Conservation (phyloP, 2,113 vertebrate genomes). For the Albula goreensis region DNA sequence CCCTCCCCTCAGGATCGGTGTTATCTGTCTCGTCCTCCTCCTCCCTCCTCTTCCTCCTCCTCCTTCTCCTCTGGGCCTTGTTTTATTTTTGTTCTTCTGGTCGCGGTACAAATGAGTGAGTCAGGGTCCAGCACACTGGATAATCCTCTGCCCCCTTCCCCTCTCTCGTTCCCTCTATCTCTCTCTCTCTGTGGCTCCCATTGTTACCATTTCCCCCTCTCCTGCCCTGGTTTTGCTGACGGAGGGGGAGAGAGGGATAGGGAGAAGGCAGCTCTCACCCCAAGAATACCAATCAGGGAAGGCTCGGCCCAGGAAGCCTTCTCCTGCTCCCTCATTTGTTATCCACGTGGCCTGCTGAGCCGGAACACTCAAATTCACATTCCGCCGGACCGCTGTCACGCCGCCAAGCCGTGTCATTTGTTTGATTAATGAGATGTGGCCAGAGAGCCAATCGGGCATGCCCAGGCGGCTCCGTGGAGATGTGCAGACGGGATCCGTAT, state of each 20-base stretch:
- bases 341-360: not conserved
- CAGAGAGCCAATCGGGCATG: slow-evolving; percentile 15
- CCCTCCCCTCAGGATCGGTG: not conserved
- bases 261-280: not conserved
- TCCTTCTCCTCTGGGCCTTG: not conserved
- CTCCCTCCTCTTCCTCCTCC: not conserved
- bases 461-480: not conserved
- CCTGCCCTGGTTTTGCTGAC: not conserved
- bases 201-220: not conserved
- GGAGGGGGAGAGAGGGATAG: not conserved
- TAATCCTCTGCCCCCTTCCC: slow-evolving; percentile 14
- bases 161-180: not conserved
- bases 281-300: not conserved
- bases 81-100: slow-evolving; percentile 23
- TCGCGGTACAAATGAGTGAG: slow-evolving; percentile 27
- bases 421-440: slow-evolving; percentile 30
- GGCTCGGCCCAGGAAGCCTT: not conserved
- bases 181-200: not conserved
- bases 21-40: not conserved
- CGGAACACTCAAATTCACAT: not conserved
- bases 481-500: not conserved
- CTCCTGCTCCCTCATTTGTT: not conserved
- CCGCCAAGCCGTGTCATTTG: slow-evolving; percentile 18
- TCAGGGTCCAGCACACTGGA: slow-evolving; percentile 30
- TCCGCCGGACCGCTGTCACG: slow-evolving; percentile 2